Base-by-base conservation (phyloP, 2,888 invertebrate species). In the Raillietiella orientalis region DNA sequence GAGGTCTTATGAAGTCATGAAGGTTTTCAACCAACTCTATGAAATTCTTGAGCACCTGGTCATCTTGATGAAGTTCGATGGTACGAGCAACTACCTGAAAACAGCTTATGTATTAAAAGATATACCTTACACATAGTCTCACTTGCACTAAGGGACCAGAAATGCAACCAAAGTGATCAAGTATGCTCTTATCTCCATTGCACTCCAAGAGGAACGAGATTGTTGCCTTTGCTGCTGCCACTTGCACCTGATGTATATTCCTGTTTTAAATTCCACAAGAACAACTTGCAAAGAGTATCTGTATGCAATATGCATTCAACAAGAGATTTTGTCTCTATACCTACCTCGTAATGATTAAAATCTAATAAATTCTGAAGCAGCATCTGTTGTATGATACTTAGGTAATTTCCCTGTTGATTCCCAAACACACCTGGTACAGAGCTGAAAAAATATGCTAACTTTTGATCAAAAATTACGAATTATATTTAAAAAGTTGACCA, bases 351-450 rank as follows among this genome's bases (percentile, higher is more conserved):
- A 34, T 64, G 58, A 35, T 62, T 55, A n/a, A 55, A 52, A 21
- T 70, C 65, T 34, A 65, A 56, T 31, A 77, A 52, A 30, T 74
- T 69, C 38, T 74, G 69, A 32, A 66, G 58, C 37, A 90, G 47
- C 87, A 90, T 87, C 46, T 79, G 74, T 44, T 87, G 87, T 38
- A 96, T 90, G 17, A 82, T 58, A 38, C 72, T 70, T 34, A 93
- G 47, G 47, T 87, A 82, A 42, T 75, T 69, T 33, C 62, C 58
- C 45, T 93, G 84, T 41, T 79, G 72, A 45, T 77, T 79, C 20
- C 93, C 96, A 56, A 96, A 96, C 27, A 93, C 71, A 19, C 82
- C 77, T 14, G 96, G 93, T 17, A 90, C 82, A 37, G 75, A 64
- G 34, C 72, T 72, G 46, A 33, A 44, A 41, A 20, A 24, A n/a